phyloP scores from a whole-genome alignment of 2,113 vertebrate genomes.

The Nyctibius bracteatus region DNA sequence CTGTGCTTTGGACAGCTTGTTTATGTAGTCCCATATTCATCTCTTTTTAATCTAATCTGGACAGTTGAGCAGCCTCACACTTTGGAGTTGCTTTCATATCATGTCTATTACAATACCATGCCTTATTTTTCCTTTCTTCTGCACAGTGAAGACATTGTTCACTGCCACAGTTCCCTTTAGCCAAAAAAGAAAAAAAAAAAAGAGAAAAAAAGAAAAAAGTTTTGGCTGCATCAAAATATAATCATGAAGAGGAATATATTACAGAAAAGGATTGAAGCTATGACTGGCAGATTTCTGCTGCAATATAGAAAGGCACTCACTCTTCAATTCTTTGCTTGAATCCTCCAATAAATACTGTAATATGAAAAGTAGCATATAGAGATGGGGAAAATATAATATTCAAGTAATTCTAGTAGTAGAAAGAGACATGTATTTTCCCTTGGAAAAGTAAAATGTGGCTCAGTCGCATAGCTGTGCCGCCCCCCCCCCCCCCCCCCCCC shows the following conservation, averaged over 20 bases:
- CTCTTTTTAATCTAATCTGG: neutral
- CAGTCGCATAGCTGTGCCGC: neutral
- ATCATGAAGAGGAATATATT: neutral
- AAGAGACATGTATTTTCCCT: neutral
- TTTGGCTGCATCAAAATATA: neutral
- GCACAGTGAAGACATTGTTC: neutral
- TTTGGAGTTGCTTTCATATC: neutral
- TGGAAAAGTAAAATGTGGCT: neutral
- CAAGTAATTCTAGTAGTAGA: neutral
- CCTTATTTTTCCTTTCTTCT: neutral
- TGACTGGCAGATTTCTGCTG: neutral
- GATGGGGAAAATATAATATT: neutral
- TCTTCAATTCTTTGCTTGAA: neutral
- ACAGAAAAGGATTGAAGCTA: neutral
- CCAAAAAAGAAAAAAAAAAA: neutral
- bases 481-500: no score
- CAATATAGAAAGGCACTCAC: neutral
- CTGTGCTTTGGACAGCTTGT: neutral
- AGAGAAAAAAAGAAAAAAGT: neutral
- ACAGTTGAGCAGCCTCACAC: neutral
- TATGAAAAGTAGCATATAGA: neutral
- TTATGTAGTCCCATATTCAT: neutral
- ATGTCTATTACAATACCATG: neutral
- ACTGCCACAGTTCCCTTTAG: neutral
- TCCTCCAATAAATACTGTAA: neutral